These are phyloP conservation scores for Stictonetta naevosa DNA, from an alignment of 2,113 vertebrate species.

Conservation along the genomic window DNA sequence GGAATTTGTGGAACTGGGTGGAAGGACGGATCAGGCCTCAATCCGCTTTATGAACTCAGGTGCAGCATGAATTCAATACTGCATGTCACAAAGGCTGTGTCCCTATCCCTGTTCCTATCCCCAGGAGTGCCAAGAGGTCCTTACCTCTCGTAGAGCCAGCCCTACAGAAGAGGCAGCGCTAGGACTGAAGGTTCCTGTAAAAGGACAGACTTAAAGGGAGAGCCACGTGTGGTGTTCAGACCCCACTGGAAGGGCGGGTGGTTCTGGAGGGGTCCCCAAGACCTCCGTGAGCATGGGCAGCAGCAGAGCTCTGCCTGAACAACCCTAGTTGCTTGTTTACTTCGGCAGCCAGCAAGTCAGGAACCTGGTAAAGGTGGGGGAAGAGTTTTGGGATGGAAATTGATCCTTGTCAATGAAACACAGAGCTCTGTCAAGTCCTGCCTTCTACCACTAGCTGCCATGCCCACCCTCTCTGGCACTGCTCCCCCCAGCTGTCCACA, in stretches of 20 bases:
- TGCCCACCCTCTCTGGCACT: background rate
- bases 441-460: background rate
- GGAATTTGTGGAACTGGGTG: background rate
- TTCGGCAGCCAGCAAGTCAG: background rate
- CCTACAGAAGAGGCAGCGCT: background rate
- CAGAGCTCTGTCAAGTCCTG: background rate
- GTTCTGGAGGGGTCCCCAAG: background rate
- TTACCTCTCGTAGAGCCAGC: background rate
- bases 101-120: background rate
- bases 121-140: background rate
- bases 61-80: background rate
- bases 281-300: accelerated
- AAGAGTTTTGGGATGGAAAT: background rate
- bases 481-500: accelerated
- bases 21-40: background rate
- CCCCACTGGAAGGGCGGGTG: background rate
- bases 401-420: background rate
- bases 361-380: background rate
- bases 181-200: background rate
- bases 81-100: accelerated
- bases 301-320: background rate
- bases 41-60: background rate
- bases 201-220: background rate
- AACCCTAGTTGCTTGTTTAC: background rate
- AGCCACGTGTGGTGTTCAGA: background rate